Conservation (phyloP, 2,797 vertebrate species). For the Sternarchorhynchus goeldii region DNA sequence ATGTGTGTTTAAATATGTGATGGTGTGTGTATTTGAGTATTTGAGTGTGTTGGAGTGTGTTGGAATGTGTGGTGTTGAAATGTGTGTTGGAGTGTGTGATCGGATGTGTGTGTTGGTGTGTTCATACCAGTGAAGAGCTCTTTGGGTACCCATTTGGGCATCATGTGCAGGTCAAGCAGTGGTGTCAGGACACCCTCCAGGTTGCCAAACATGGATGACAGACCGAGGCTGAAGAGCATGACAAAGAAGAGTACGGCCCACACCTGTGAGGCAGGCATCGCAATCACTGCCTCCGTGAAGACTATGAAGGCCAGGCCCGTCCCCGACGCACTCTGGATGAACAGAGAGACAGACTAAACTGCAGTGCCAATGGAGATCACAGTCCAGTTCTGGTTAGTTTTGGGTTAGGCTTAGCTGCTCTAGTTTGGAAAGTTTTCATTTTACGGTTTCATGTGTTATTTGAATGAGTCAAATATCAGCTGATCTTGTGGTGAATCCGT, state of each 20-base stretch:
- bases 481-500: too few species aligned
- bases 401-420: background rate
- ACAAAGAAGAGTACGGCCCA: constrained; percentile 91
- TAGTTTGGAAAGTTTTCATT: too few species aligned
- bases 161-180: constrained; percentile 75
- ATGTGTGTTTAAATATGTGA: too few species aligned
- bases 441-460: too few species aligned
- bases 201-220: constrained; percentile 93
- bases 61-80: too few species aligned
- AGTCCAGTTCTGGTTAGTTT: too few species aligned
- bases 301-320: constrained; percentile 88
- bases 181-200: constrained; percentile 84
- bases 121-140: constrained; percentile 80
- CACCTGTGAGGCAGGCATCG: constrained; percentile 85
- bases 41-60: too few species aligned
- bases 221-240: constrained; percentile 88
- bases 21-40: too few species aligned
- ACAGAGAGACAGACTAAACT: background rate
- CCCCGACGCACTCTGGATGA: constrained; percentile 83
- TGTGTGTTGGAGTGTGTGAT: too few species aligned
- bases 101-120: background rate
- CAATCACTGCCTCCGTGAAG: constrained; percentile 85
- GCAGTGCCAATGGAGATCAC: background rate
- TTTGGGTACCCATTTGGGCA: constrained; percentile 78
- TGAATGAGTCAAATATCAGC: too few species aligned